phyloP scores from a whole-genome alignment of 1,140 invertebrate genomes.

The Harpegnathos saltator region DNA sequence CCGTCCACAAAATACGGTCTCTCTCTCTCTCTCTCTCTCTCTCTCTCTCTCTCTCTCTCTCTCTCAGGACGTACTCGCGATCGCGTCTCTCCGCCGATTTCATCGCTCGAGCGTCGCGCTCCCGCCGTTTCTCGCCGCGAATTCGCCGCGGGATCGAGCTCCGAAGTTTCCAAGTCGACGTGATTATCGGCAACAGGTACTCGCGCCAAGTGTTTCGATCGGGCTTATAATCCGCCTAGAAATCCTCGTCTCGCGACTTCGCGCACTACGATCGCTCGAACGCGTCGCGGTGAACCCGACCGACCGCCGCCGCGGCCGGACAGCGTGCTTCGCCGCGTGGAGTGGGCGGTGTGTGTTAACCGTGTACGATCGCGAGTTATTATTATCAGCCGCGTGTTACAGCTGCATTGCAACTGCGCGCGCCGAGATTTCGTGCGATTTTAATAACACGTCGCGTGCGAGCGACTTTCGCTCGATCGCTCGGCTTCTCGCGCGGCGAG shows the following conservation, averaged over 20 bases:
- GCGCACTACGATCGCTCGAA: constrained; percentile 21
- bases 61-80: too few species aligned
- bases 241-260: constrained; percentile 35
- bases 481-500: constrained; percentile 41
- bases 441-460: constrained; percentile 38
- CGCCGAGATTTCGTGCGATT: constrained; percentile 45
- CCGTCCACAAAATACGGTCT: too few species aligned
- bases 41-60: too few species aligned
- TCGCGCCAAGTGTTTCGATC: constrained; percentile 33
- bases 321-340: constrained; percentile 29
- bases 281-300: constrained; percentile 19
- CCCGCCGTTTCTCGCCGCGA: too few species aligned
- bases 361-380: constrained; percentile 20
- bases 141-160: too few species aligned
- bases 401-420: neutral
- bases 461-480: constrained; percentile 26
- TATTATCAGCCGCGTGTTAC: neutral
- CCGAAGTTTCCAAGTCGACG: too few species aligned
- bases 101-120: too few species aligned
- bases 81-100: too few species aligned
- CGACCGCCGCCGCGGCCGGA: constrained; percentile 53
- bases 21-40: too few species aligned
- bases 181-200: constrained; percentile 70
- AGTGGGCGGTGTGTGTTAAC: constrained; percentile 7
- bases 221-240: constrained; percentile 46